These are phyloP conservation scores for Cyprinella venusta DNA, from an alignment of 2,797 vertebrate genomes.

Conservation along the genomic window DNA sequence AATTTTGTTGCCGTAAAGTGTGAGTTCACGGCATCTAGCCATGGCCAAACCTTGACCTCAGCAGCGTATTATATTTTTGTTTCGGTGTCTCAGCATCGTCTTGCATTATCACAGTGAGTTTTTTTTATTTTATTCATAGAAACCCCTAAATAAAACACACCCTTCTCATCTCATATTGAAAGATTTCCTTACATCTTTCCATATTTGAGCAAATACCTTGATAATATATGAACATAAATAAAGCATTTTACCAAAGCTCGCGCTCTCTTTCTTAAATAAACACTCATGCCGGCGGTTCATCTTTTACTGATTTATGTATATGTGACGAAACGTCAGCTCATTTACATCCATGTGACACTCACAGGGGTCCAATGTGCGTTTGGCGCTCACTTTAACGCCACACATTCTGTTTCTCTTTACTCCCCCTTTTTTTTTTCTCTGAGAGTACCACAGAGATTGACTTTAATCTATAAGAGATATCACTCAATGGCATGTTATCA, in stretches of 20 bases:
- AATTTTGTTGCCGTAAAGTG: background rate
- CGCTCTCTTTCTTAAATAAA: conserved; percentile 22
- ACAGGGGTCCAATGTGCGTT: conserved; percentile 35
- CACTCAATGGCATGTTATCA: conserved; percentile 63
- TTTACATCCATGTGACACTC: conserved; percentile 44
- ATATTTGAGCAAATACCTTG: conserved; percentile 51
- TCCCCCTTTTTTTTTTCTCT: conserved; percentile 3
- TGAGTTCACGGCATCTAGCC: background rate
- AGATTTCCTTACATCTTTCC: conserved; percentile 50
- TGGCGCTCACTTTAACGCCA: conserved; percentile 18
- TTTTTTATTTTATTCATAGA: background rate
- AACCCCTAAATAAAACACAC: background rate
- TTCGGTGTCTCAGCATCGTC: background rate
- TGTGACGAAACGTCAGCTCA: conserved; percentile 34
- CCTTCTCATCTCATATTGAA: conserved; percentile 39
- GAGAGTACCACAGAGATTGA: conserved; percentile 58
- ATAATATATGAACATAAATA: conserved; percentile 49
- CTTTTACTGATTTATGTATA: conserved; percentile 41
- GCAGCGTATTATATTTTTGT: background rate
- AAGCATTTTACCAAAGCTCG: conserved; percentile 51
- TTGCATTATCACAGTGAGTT: background rate
- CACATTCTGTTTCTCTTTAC: conserved; percentile 31
- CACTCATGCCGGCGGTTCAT: background rate
- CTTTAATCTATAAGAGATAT: conserved; percentile 58
- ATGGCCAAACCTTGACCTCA: background rate